These are phyloP conservation scores for Oophaga sylvatica DNA, from an alignment of 2,797 vertebrate genomes.

Conservation along the genomic window DNA sequence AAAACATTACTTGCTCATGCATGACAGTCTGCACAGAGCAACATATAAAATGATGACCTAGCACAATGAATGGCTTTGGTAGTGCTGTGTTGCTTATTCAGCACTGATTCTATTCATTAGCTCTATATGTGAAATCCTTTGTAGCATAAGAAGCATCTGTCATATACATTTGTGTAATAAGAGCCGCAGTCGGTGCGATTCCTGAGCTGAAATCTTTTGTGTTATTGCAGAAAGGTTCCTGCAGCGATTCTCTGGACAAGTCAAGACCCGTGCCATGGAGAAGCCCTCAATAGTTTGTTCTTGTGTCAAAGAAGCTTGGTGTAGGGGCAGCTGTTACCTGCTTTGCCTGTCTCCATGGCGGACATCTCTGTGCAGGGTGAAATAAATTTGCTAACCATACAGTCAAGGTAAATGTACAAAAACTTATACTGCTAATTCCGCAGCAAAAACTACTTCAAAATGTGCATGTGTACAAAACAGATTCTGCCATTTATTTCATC, in stretches of 20 bases:
- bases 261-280: background rate
- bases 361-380: no score
- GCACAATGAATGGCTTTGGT: background rate
- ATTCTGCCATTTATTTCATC: no score
- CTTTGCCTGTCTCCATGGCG: no score
- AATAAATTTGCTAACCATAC: no score
- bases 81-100: slow-evolving; percentile 18
- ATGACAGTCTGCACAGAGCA: slow-evolving; percentile 11
- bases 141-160: background rate
- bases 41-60: background rate
- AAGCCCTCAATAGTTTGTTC: background rate
- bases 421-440: no score
- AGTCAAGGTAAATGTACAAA: no score
- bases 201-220: background rate
- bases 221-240: background rate
- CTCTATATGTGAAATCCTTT: slow-evolving; percentile 7
- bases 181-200: background rate
- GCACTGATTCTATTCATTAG: background rate
- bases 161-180: background rate
- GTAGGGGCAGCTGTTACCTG: background rate
- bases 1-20: slow-evolving; percentile 31
- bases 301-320: background rate
- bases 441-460: no score
- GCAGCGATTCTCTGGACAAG: background rate
- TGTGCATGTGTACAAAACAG: no score